Evolutionary conservation across 2,888 invertebrate genomes (phyloP), one percentile per base, ranked within the genome.

Genomic region (Eurois occulta): DNA sequence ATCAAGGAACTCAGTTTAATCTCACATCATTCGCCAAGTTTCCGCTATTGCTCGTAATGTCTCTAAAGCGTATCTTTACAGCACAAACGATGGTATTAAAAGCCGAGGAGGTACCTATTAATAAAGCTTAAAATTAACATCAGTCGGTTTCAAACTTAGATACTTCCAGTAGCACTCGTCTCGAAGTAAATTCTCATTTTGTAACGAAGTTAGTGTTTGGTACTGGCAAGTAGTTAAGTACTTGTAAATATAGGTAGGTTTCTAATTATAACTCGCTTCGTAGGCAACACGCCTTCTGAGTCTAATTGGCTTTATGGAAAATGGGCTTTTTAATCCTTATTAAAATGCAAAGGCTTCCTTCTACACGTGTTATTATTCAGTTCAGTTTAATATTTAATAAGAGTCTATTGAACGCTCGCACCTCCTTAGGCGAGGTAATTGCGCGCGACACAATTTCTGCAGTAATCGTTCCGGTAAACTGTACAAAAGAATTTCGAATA

Each of bases 91-190:
- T 41, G 52, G 10, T 21, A 72, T 68, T 64, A 68, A 74, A 68
- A 66, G 41, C 67, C 62, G 46, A 48, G 60, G 52, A 75, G 62
- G 48, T 74, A 66, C 16, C 68, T 71, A 80, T 72, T 86, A 88
- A 75, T 80, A 71, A 87, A 90, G 91, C 86, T 91, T 89, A 85
- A 88, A 88, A 86, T 89, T 84, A 88, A 79, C 87, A 84, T 89
- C 83, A 87, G 85, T 84, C 83, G 81, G 82, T 88, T 85, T 85
- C 86, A 74, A 90, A 89, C 88, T 90, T 89, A 85, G 76, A 87
- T 81, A 87, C 85, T 89, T 87, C 69, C 75, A 75, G 80, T 77
- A 69, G 68, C 80, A 75, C 72, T 81, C 79, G 76, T 78, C 77
- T 86, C 72, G 73, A 86, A 86, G 81, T 86, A 84, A 87, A 89